These are phyloP conservation scores for Fissipunctia ypsillon DNA, from an alignment of 2,888 invertebrate genomes.

Conservation along the genomic window DNA sequence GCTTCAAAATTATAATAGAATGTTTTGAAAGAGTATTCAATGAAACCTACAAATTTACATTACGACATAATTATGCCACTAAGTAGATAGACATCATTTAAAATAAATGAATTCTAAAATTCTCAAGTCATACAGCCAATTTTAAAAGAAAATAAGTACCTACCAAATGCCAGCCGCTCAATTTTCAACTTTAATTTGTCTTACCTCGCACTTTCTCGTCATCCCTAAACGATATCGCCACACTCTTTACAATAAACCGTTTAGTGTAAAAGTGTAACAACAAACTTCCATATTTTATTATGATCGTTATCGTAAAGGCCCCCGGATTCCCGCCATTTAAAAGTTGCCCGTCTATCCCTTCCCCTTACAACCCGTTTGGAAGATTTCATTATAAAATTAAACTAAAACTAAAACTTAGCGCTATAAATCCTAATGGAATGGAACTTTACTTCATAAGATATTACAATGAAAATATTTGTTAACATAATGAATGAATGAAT, in stretches of 20 bases:
- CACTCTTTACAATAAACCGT: conserved; percentile 88
- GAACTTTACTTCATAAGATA: conserved; percentile 42
- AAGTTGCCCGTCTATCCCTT: conserved; percentile 73
- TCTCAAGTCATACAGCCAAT: not conserved
- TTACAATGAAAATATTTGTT: conserved; percentile 12
- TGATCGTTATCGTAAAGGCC: conserved; percentile 89
- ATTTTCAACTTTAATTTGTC: not conserved
- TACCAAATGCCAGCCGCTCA: not conserved
- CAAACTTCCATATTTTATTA: conserved; percentile 90
- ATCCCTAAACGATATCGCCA: conserved; percentile 76
- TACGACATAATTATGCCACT: not conserved
- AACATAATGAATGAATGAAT: no score
- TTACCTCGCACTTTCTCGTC: conserved; percentile 10
- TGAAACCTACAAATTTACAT: not conserved
- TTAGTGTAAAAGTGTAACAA: conserved; percentile 86
- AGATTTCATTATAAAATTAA: conserved; percentile 88
- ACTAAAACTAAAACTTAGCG: conserved; percentile 80
- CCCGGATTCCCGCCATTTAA: conserved; percentile 83
- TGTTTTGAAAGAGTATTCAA: not conserved
- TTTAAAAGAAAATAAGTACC: not conserved
- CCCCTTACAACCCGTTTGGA: conserved; percentile 78
- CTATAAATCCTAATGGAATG: conserved; percentile 63
- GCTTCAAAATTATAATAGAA: no score
- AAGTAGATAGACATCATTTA: not conserved
- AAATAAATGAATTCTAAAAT: not conserved